Conservation (phyloP, 2,888 invertebrate species). For the Anthrax anthrax region DNA sequence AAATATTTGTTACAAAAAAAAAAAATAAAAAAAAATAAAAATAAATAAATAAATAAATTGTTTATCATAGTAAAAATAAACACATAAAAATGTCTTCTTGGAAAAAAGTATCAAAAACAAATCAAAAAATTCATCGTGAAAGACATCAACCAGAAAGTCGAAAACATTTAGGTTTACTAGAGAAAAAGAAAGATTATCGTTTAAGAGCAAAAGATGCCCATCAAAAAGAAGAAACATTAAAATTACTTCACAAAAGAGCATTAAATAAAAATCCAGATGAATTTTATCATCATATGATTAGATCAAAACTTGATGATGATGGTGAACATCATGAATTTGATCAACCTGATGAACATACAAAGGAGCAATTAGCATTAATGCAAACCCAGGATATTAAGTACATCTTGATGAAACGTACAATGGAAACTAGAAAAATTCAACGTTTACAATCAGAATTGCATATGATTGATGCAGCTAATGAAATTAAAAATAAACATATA, state of each 20-base stretch:
- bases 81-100: conserved; percentile 80
- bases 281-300: conserved; percentile 95
- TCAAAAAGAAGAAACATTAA: conserved; percentile 68
- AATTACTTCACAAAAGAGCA: conserved; percentile 66
- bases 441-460: conserved; percentile 64
- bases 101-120: conserved; percentile 74
- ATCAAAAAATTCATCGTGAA: conserved; percentile 72
- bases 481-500: conserved; percentile 57
- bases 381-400: conserved; percentile 85
- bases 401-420: conserved; percentile 67
- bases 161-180: conserved; percentile 63
- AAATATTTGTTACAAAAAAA: too few species aligned
- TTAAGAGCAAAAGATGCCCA: conserved; percentile 64
- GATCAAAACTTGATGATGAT: conserved; percentile 54
- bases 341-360: conserved; percentile 58
- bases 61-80: too few species aligned
- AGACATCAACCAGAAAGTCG: conserved; percentile 70
- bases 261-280: conserved; percentile 95
- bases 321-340: conserved; percentile 52
- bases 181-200: conserved; percentile 82
- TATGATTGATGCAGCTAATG: conserved; percentile 58
- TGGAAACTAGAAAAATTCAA: conserved; percentile 57
- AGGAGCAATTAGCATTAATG: conserved; percentile 78
- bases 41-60: too few species aligned
- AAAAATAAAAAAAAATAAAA: too few species aligned